Base-by-base conservation (phyloP, 2,113 vertebrate species). In the Ameiurus melas region DNA sequence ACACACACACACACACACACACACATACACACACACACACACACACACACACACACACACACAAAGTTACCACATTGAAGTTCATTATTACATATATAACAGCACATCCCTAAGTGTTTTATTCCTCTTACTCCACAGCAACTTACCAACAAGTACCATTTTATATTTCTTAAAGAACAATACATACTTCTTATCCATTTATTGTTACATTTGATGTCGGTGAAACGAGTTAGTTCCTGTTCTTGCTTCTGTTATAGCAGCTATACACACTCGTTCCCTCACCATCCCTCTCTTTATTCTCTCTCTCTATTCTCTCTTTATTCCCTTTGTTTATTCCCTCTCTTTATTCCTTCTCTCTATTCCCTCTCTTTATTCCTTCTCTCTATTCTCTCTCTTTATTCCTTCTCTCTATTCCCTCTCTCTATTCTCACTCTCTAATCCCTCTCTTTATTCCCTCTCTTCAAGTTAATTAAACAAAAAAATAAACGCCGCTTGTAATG, bases 11-110 rank as follows among this genome's bases (percentile, higher is more conserved):
- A 85, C 71, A 47, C 55, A 43, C 33, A 30, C 6, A 14, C n/a
- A n/a, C n/a, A n/a, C n/a, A n/a, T n/a, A n/a, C n/a, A n/a, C 17
- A 62, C n/a, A 87, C 47, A 90, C 84, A 62, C 51, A 75, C 51
- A 36, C 68, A 85, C n/a, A 85, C 71, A 47, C 55, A 43, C 17
- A 62, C n/a, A 55, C 33, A 53, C 36, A 36, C 71, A 78, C 25
- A 25, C 22, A 82, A 19, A 25, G 13, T 70, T 70, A 66, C 1
- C 5, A 70, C 5, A 1, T 17, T 33, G 1, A 36, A 36, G 68
- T 71, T 68, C 12, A 68, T 71, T 33, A 71, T 36, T n/a, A n/a
- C n/a, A n/a, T n/a, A n/a, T 36, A 19, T 20, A 71, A 14, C 64
- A 68, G 8, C 62, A 64, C 13, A 25, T 68, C n/a, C 66, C 66